A percentile compares a stretch with the other conserved stretches of the same genome.
Conservation (phyloP, 2,113 vertebrate species). For the Zosterops pallidus region DNA sequence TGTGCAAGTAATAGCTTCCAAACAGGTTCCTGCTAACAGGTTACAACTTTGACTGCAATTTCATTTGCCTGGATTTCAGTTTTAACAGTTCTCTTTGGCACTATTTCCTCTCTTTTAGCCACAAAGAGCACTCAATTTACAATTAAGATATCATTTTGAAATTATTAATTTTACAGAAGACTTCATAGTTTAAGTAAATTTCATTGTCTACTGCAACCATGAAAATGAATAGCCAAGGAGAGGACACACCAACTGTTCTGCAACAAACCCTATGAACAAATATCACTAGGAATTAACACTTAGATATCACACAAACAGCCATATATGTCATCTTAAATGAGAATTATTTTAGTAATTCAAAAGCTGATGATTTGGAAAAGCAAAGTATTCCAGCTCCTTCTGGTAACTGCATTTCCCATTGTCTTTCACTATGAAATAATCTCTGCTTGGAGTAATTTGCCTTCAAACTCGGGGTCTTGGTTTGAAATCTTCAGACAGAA, state of each 20-base stretch:
- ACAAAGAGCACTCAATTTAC: background rate
- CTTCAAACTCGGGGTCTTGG: background rate
- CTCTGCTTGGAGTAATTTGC: constrained; percentile 16
- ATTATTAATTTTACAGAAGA: constrained; percentile 37
- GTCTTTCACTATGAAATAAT: constrained; percentile 25
- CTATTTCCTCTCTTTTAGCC: background rate
- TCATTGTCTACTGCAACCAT: constrained; percentile 16
- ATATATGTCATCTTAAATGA: constrained; percentile 53
- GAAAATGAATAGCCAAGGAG: constrained; percentile 44
- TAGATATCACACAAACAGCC: constrained; percentile 29
- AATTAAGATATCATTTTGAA: constrained; percentile 32
- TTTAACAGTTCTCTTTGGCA: background rate
- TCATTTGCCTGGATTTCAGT: background rate
- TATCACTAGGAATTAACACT: constrained; percentile 53
- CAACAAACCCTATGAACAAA: constrained; percentile 39
- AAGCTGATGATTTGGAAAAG: constrained; percentile 64
- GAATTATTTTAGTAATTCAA: constrained; percentile 53
- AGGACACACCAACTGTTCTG: constrained; percentile 41
- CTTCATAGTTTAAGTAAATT: constrained; percentile 40
- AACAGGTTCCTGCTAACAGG: background rate
- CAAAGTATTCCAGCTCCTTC: constrained; percentile 38
- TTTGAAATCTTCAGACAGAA: constrained; percentile 17
- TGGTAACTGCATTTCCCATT: constrained; percentile 6
- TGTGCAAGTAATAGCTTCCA: background rate
- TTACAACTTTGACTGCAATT: background rate